Evolutionary conservation across 2,797 vertebrate genomes (phyloP), one percentile per base, ranked within the genome.

Genomic region (Falco novaeseelandiae): DNA sequence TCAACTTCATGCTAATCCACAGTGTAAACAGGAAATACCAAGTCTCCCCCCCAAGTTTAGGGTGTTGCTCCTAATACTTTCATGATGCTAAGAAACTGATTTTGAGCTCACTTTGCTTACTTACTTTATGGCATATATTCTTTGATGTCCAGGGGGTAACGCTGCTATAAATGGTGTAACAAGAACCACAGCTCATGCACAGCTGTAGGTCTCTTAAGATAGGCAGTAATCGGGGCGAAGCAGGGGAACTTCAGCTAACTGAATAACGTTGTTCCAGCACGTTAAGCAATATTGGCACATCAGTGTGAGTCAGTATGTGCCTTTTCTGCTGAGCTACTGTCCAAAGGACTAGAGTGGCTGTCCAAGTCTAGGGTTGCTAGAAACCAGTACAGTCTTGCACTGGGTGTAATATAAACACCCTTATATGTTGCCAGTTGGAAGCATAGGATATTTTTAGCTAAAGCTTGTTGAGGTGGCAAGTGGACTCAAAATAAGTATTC

Each of bases 201-300:
- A 72, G 2, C 30, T 67, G 5, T 25, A 32, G 32, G 14, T 65
- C 44, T 85, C 77, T 29, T 81, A 71, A 62, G 25, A 38, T 44
- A 58, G 0, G 4, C 1, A 0, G 54, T 58, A 49, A 72, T 18
- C 12, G 49, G 54, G 22, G 55, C 63, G 74, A 73, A 58, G 55
- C 55, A 59, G 55, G n/a, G 46, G 29, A 72, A 59, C 48, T 66
- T 62, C 63, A 49, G 49, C 48, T 40, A 90, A 23, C 26, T 36
- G 38, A 51, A 18, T 66, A 44, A 51, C 30, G 71, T 84, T 30
- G 18, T 76, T 63, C 9, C 42, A 22, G 21, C 25, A 48, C 0
- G 1, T 67, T 57, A 57, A 71, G 52, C 62, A 30, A 16, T 46
- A n/a, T 1, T 42, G 38, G 36, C 48, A 48, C 17, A 21, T 42